phyloP scores from a whole-genome alignment of 1,140 invertebrate genomes.

The Drosophila willistoni region DNA sequence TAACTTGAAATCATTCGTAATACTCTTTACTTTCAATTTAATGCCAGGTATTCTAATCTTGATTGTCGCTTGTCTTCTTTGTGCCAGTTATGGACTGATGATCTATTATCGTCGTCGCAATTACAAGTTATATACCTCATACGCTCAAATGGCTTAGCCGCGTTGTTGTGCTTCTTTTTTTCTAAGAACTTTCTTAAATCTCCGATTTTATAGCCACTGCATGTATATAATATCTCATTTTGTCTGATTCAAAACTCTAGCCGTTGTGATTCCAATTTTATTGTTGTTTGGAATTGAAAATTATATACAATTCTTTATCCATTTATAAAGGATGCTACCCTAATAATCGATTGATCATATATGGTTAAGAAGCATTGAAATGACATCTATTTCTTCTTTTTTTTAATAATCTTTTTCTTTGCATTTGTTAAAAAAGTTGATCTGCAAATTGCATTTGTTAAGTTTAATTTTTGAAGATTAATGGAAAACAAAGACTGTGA shows the following conservation, averaged over 20 bases:
- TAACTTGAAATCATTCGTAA: neutral
- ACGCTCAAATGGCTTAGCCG: conserved; percentile 73
- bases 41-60: conserved; percentile 70
- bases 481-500: conserved; percentile 70
- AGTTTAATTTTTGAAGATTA: conserved; percentile 29
- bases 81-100: conserved; percentile 70
- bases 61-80: conserved; percentile 59
- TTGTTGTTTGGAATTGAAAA: conserved; percentile 3
- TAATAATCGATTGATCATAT: conserved; percentile 2
- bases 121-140: conserved; percentile 63
- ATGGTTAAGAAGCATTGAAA: conserved; percentile 27
- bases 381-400: conserved; percentile 1
- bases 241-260: conserved; percentile 11
- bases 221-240: conserved; percentile 3
- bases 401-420: conserved; percentile 19
- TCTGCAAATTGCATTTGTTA: conserved; percentile 46
- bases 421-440: conserved; percentile 38
- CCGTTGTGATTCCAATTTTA: conserved; percentile 18
- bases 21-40: neutral
- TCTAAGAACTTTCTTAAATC: conserved; percentile 20
- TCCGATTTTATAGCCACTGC: conserved; percentile 6
- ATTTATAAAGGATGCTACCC: neutral
- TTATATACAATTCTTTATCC: neutral
- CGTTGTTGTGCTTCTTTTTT: neutral
- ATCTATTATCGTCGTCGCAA: conserved; percentile 76